Evolutionary conservation across 2,797 vertebrate species (phyloP).

Genomic region (Ctenosaura bakeri): DNA sequence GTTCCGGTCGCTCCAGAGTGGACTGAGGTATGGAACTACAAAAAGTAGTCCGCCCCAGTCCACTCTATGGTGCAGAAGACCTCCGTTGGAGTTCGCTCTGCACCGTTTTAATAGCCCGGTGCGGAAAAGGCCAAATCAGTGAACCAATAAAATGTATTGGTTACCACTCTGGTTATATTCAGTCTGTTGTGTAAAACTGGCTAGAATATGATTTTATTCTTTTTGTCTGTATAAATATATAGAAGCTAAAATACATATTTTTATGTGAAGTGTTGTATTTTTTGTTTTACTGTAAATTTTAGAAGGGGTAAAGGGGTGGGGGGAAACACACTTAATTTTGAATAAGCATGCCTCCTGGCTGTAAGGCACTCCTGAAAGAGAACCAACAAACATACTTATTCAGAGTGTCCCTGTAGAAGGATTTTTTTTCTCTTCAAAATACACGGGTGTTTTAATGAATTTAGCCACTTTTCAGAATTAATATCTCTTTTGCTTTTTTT

Average conservation of each 20-base stretch:
- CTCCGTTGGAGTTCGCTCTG: too few species aligned
- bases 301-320: too few species aligned
- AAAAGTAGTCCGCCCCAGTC: too few species aligned
- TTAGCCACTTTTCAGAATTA: too few species aligned
- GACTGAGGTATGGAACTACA: too few species aligned
- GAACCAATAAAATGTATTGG: slow-evolving; percentile 77
- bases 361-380: not conserved
- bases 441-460: too few species aligned
- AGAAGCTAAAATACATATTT: slow-evolving; percentile 90
- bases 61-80: too few species aligned
- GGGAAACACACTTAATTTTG: not conserved
- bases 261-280: slow-evolving; percentile 99
- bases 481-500: too few species aligned
- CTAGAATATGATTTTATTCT: slow-evolving; percentile 80
- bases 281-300: slow-evolving; percentile 99
- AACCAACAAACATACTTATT: not conserved
- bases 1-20: too few species aligned
- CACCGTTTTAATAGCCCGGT: too few species aligned
- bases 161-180: slow-evolving; percentile 78
- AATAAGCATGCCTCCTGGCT: not conserved
- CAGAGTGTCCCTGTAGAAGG: not conserved
- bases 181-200: slow-evolving; percentile 60
- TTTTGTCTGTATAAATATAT: slow-evolving; percentile 82
- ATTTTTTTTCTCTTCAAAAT: too few species aligned
- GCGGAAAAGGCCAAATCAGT: too few species aligned